phyloP scores from a whole-genome alignment of 2,888 invertebrate genomes.

The Heliconius ismenius region DNA sequence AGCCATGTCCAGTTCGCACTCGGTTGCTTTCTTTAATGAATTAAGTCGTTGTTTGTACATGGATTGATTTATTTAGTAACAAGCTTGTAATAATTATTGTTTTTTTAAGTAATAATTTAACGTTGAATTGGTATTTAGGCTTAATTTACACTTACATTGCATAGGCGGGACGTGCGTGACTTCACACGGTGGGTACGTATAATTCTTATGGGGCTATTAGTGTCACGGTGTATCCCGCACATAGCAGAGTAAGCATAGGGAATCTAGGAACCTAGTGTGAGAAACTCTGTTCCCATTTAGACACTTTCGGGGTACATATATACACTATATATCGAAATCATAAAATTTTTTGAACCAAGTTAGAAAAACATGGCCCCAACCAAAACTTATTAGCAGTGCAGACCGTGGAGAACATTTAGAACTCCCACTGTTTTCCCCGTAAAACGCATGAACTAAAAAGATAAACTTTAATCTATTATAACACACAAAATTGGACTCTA shows the following conservation, averaged over 20 bases:
- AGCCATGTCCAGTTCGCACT: slow-evolving; percentile 30
- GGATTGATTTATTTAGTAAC: slow-evolving; percentile 3
- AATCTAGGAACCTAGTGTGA: no score
- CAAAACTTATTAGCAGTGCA: background rate
- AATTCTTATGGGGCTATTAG: background rate
- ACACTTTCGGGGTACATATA: no score
- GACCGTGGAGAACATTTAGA: no score
- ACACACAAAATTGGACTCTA: slow-evolving; percentile 2
- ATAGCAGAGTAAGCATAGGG: no score
- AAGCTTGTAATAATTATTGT: background rate
- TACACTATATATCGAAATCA: no score
- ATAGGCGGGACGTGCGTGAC: background rate
- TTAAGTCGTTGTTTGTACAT: slow-evolving; percentile 7
- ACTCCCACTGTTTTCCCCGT: no score
- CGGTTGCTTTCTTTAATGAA: slow-evolving; percentile 26
- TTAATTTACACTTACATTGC: background rate
- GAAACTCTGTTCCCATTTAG: no score
- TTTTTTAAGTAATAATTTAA: background rate
- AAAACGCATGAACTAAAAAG: background rate
- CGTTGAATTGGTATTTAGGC: background rate
- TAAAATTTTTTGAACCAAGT: no score
- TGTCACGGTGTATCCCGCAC: no score
- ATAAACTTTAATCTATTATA: background rate
- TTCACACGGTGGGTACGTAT: background rate
- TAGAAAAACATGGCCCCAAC: background rate